Evolutionary conservation across 2,888 invertebrate genomes (phyloP).

Genomic region (Ariolimax columbianus): DNA sequence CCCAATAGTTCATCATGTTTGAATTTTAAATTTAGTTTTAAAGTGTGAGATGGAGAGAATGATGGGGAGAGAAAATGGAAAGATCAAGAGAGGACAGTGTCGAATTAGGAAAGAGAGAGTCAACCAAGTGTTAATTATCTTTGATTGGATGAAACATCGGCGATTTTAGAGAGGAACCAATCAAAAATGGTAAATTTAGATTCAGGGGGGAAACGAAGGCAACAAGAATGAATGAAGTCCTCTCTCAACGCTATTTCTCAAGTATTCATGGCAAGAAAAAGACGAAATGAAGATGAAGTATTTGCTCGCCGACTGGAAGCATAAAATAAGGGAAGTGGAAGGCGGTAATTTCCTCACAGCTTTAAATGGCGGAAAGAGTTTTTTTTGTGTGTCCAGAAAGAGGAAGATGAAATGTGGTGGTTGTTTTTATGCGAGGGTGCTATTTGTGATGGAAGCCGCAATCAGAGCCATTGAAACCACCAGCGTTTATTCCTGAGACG

Average conservation of each 20-base stretch:
- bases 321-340: constrained; percentile 21
- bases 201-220: neutral
- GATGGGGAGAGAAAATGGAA: neutral
- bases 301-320: constrained; percentile 28
- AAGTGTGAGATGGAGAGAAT: neutral
- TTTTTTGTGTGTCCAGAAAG: constrained; percentile 22
- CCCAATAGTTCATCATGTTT: neutral
- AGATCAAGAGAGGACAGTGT: neutral
- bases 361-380: constrained; percentile 24
- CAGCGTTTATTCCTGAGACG: constrained; percentile 9
- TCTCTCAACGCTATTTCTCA: neutral
- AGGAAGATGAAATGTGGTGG: constrained; percentile 21
- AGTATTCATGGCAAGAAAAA: neutral
- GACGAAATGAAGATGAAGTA: constrained; percentile 14
- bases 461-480: constrained; percentile 43
- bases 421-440: constrained; percentile 29
- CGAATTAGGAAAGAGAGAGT: neutral
- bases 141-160: neutral
- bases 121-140: neutral
- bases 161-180: neutral
- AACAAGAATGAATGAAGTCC: neutral
- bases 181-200: neutral
- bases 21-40: neutral
- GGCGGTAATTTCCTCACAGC: constrained; percentile 24
- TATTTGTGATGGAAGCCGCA: constrained; percentile 42